A percentile compares a stretch with the other conserved stretches of the same genome.
These are phyloP conservation scores for Thinocorus orbignyianus DNA, from an alignment of 2,113 vertebrate genomes.

Conservation along the genomic window DNA sequence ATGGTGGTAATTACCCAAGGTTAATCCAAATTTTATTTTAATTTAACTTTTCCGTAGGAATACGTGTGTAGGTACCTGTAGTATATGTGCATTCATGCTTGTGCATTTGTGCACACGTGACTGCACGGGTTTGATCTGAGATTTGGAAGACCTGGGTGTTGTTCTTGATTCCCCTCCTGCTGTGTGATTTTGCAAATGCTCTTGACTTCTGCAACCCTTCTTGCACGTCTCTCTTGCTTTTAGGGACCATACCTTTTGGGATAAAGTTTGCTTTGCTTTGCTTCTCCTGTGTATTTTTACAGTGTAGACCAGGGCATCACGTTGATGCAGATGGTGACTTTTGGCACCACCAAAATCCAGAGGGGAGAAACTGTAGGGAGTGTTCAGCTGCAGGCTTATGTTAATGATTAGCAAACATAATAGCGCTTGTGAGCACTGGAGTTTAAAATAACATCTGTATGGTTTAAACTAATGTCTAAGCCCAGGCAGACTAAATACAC, in stretches of 20 bases:
- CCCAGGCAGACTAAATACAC: not conserved
- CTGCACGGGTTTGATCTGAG: not conserved
- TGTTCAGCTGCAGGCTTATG: not conserved
- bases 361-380: not conserved
- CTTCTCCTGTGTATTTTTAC: not conserved
- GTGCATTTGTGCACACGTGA: not conserved
- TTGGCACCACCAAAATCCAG: not conserved
- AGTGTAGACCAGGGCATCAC: not conserved
- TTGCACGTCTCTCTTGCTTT: not conserved
- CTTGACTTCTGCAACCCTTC: not conserved
- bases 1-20: not conserved
- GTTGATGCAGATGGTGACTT: not conserved
- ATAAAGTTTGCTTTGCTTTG: not conserved
- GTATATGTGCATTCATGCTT: not conserved
- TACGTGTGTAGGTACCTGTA: not conserved
- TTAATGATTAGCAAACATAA: not conserved
- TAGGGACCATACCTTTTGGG: not conserved
- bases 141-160: not conserved
- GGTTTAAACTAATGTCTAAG: not conserved
- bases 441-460: not conserved
- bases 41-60: not conserved
- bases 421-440: not conserved
- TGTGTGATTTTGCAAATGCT: not conserved
- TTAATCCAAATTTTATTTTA: not conserved
- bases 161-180: not conserved